These are phyloP conservation scores for Spilogale gracilis DNA, from an alignment of 2,113 vertebrate genomes.

Conservation along the genomic window DNA sequence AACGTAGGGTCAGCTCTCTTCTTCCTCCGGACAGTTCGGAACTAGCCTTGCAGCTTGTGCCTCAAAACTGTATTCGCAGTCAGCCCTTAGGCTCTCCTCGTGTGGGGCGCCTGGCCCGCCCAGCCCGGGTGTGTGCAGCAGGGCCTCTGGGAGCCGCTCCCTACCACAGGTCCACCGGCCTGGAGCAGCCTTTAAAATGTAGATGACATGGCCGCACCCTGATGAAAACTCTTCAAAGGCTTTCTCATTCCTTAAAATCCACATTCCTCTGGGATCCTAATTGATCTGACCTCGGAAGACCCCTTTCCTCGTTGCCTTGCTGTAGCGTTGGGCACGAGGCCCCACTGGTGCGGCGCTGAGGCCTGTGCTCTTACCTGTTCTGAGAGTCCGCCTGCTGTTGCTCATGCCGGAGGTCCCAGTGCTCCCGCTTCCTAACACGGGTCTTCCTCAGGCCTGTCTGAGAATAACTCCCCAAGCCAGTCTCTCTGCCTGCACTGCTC, in stretches of 20 bases:
- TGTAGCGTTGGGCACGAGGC: rapidly evolving
- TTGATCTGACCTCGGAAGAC: rapidly evolving
- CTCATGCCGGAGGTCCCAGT: too few species aligned
- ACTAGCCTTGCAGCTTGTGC: not conserved
- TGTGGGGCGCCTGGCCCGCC: not conserved
- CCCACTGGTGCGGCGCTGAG: too few species aligned
- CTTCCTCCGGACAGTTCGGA: not conserved
- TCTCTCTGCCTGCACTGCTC: not conserved
- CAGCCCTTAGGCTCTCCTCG: rapidly evolving
- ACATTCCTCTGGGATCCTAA: rapidly evolving
- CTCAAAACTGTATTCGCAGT: not conserved
- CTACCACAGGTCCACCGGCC: too few species aligned
- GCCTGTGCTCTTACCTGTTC: not conserved
- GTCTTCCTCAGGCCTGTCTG: not conserved
- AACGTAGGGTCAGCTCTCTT: not conserved
- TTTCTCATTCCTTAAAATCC: not conserved
- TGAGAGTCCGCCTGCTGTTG: not conserved
- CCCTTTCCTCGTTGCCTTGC: not conserved
- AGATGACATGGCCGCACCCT: not conserved
- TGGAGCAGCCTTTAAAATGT: not conserved
- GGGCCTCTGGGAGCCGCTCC: not conserved
- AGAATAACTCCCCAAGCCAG: not conserved
- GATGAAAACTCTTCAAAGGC: not conserved
- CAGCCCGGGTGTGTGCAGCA: not conserved
- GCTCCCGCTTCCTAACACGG: not conserved